Evolutionary conservation across 2,888 invertebrate genomes (phyloP), one percentile per base, ranked within the genome.

Genomic region (Coecobrya sp.): DNA sequence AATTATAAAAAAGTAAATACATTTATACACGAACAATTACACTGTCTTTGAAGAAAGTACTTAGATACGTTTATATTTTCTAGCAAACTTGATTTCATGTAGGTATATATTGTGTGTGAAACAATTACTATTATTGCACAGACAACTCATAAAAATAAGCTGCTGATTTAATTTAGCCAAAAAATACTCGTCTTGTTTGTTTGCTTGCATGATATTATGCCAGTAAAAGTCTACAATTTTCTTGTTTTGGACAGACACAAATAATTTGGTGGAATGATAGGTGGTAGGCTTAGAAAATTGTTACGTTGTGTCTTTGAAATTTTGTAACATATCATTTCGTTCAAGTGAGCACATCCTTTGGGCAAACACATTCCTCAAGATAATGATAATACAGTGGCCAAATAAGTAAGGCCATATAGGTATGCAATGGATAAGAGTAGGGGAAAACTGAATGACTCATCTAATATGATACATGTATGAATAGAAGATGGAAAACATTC

Each of bases 341-440:
- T 87, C 87, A 87, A 87, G 73, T 73, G 87, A 79, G 36, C 87
- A 87, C 87, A 87, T 87, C 87, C 87, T 87, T 65, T 79, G 22
- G 27, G 59, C 59, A 70, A 73, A 55, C 55, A 62, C 76, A 59
- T 42, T 76, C 52, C 76, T 16, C 25, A 0, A 76, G 76, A 76
- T 49, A 49, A 73, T n/a, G 4, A 0, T 30, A 36, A 3, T 30
- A 11, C n/a, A n/a, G n/a, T n/a, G n/a, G n/a, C n/a, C n/a, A n/a
- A n/a, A n/a, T n/a, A n/a, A n/a, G n/a, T n/a, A n/a, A n/a, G n/a
- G n/a, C n/a, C n/a, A n/a, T n/a, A n/a, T n/a, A n/a, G n/a, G 42
- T 10, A 42, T 42, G 42, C 42, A 7, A 42, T 42, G 42, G 10
- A 7, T 4, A 7, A 42, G 42, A 4, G 30, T 55, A 5, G 52